Evolutionary conservation across 1,140 invertebrate species (phyloP).

Genomic region (Nomia melanderi): DNA sequence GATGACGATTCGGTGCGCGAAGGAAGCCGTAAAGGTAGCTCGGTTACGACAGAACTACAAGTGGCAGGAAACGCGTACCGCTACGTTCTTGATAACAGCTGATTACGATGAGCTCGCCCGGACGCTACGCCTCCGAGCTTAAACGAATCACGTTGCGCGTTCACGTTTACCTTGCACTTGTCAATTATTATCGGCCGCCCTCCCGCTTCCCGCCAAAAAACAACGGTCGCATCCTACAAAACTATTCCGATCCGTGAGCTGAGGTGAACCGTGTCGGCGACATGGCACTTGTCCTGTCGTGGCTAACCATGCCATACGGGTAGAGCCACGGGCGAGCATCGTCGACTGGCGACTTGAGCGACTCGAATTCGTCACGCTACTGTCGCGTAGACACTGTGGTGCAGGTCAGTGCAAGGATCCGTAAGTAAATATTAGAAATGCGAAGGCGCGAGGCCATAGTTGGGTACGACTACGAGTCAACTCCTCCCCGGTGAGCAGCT

Average conservation of each 20-base stretch:
- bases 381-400: too few relatives aligned
- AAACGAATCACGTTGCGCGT: slow-evolving; percentile 21
- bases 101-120: slow-evolving; percentile 56
- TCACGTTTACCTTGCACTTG: neutral
- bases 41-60: slow-evolving; percentile 42
- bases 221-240: neutral
- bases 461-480: too few relatives aligned
- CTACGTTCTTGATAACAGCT: slow-evolving; percentile 60
- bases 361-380: too few relatives aligned
- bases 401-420: too few relatives aligned
- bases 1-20: slow-evolving; percentile 10
- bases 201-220: slow-evolving; percentile 42
- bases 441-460: too few relatives aligned
- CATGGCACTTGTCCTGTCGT: too few relatives aligned
- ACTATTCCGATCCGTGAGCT: neutral
- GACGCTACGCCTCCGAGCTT: slow-evolving; percentile 32
- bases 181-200: slow-evolving; percentile 25
- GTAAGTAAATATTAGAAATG: too few relatives aligned
- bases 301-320: too few relatives aligned
- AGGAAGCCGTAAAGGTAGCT: slow-evolving; percentile 34
- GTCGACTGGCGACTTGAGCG: too few relatives aligned
- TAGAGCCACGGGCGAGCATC: too few relatives aligned
- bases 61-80: slow-evolving; percentile 46
- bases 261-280: too few relatives aligned
- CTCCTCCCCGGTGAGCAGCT: too few relatives aligned